A percentile compares a stretch with the other conserved stretches of the same genome.
phyloP scores from a whole-genome alignment of 2,888 invertebrate genomes.

The Idaea aversata region DNA sequence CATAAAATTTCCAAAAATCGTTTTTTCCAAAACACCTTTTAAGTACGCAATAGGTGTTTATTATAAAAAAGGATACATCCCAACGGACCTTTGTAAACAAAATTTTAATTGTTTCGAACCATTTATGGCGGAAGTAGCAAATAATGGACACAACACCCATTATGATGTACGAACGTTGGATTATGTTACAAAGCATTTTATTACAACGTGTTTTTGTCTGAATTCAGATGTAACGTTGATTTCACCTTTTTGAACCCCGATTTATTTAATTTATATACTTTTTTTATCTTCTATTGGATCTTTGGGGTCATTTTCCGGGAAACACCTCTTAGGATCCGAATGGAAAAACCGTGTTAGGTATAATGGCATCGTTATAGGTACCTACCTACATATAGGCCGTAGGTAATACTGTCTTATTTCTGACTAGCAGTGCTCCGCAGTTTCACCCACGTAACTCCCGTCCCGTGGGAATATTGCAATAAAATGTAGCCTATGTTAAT shows the following conservation, averaged over 20 bases:
- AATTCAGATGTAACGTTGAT: conserved; percentile 21
- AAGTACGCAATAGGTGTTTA: background rate
- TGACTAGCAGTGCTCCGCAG: too few species aligned
- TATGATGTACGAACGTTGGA: conserved; percentile 9
- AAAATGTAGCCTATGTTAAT: too few species aligned
- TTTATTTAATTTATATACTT: conserved; percentile 6
- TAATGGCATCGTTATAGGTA: background rate
- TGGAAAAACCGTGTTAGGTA: background rate
- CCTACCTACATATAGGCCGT: background rate
- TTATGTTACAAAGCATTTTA: conserved; percentile 5
- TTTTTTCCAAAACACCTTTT: conserved; percentile 3
- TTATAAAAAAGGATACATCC: conserved; percentile 17
- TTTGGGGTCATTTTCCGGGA: background rate
- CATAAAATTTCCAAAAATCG: background rate
- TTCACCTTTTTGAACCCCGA: conserved; percentile 15
- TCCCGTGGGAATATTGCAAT: too few species aligned
- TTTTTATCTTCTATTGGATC: background rate
- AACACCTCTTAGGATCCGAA: too few species aligned
- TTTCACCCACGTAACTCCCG: too few species aligned
- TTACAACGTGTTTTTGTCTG: conserved; percentile 15
- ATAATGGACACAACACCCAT: conserved; percentile 29
- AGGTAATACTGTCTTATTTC: background rate
- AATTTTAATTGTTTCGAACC: conserved; percentile 44
- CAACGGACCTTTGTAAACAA: conserved; percentile 40
- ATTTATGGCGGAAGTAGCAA: conserved; percentile 39